Conservation (phyloP, 1,140 invertebrate genomes). For the Dendrolimus kikuchii region DNA sequence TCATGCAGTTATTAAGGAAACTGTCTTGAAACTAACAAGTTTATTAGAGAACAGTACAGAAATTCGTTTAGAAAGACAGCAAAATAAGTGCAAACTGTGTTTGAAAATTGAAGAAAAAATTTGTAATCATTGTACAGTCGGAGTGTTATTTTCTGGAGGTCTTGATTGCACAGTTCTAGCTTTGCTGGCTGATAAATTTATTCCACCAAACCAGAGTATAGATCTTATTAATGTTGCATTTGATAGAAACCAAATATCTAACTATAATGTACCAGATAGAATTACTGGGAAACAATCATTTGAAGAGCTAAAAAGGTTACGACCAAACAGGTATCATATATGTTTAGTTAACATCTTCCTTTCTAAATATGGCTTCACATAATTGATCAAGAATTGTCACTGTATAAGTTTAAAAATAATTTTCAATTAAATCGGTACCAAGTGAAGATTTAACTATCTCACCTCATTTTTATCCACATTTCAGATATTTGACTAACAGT, state of each 20-base stretch:
- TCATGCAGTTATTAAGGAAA: constrained; percentile 41
- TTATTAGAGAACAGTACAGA: constrained; percentile 77
- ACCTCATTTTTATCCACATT: too few species aligned
- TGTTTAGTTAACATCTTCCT: constrained; percentile 74
- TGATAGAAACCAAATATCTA: constrained; percentile 70
- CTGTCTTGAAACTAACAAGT: constrained; percentile 67
- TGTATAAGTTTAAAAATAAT: too few species aligned
- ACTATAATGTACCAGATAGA: constrained; percentile 86
- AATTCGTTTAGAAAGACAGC: constrained; percentile 76
- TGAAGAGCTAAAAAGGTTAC: constrained; percentile 80
- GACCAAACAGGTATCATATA: constrained; percentile 77
- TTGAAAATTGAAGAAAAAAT: constrained; percentile 35
- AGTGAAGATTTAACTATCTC: too few species aligned
- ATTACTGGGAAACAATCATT: constrained; percentile 83
- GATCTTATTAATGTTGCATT: constrained; percentile 99
- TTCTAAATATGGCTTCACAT: not conserved
- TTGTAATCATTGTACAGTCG: constrained; percentile 81
- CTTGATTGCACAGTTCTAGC: constrained; percentile 94
- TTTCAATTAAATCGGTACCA: too few species aligned
- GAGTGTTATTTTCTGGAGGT: constrained; percentile 95
- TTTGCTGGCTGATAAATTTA: constrained; percentile 82
- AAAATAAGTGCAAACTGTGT: constrained; percentile 79
- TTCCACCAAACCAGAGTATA: constrained; percentile 81
- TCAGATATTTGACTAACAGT: too few species aligned
- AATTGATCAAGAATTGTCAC: too few species aligned